A percentile compares a stretch with the other conserved stretches of the same genome.
Conservation (phyloP, 1,140 invertebrate genomes). For the Eueides isabella region DNA sequence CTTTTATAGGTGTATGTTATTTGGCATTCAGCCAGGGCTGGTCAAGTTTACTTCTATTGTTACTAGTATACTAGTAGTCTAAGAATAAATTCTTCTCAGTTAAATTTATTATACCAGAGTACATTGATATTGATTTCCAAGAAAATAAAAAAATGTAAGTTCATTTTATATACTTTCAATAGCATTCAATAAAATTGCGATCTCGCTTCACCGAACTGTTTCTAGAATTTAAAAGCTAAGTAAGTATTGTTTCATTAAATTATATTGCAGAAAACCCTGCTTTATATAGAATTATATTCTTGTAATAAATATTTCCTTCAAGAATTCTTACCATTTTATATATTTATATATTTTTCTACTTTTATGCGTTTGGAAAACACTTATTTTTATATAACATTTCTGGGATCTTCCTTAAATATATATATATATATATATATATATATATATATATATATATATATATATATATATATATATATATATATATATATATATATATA, state of each 20-base stretch:
- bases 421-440: no score
- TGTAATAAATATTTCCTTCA: no score
- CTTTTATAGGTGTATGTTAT: conserved; percentile 56
- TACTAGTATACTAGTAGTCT: not conserved
- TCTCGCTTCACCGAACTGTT: not conserved
- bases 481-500: no score
- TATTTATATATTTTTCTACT: no score
- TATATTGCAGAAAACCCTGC: not conserved
- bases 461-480: no score
- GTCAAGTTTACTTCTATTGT: conserved; percentile 44
- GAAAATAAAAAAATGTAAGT: not conserved
- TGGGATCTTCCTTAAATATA: no score
- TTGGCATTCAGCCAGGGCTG: conserved; percentile 47
- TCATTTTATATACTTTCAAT: not conserved
- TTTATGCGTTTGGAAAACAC: no score
- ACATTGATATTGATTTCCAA: not conserved
- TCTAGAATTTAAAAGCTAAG: not conserved
- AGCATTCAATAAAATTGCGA: not conserved
- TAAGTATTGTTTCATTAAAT: not conserved
- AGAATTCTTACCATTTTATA: no score
- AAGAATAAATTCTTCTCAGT: not conserved
- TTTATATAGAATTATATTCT: not conserved
- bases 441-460: no score
- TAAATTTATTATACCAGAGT: not conserved
- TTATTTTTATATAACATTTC: no score